phyloP scores from a whole-genome alignment of 2,888 invertebrate genomes.

The Pemphredon lugubris region DNA sequence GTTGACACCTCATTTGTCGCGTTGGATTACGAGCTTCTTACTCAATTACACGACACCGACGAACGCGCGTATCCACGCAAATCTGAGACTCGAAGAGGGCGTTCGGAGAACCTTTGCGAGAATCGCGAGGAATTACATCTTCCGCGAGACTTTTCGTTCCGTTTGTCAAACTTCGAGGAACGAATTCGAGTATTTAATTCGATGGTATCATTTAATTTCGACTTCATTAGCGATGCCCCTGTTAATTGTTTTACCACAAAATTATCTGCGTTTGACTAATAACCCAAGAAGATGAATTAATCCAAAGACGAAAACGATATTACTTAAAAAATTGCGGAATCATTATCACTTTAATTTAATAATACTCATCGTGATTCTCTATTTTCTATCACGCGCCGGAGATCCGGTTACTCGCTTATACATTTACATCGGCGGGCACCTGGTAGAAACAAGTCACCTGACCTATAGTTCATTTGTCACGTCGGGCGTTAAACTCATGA shows the following conservation, averaged over 20 bases:
- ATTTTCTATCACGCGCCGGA: not conserved
- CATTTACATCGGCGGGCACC: slow-evolving; percentile 16
- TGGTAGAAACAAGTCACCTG: slow-evolving; percentile 38
- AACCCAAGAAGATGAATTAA: no score
- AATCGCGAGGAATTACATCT: slow-evolving; percentile 34
- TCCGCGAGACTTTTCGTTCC: not conserved
- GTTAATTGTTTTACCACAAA: no score
- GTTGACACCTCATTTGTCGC: slow-evolving; percentile 73
- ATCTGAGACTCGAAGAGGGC: slow-evolving; percentile 1
- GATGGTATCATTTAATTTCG: no score
- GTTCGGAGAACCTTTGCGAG: slow-evolving; percentile 27
- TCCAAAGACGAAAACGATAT: no score
- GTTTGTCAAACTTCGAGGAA: slow-evolving; percentile 20
- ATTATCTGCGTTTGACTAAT: no score
- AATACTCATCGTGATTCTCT: no score
- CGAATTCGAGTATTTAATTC: slow-evolving; percentile 14
- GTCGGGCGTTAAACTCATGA: slow-evolving; percentile 34
- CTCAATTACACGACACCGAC: slow-evolving; percentile 59
- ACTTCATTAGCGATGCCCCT: no score
- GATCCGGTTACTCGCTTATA: slow-evolving; percentile 20
- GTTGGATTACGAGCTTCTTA: slow-evolving; percentile 54
- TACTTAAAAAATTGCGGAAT: no score
- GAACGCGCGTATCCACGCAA: slow-evolving; percentile 10
- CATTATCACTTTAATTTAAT: no score
- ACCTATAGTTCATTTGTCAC: slow-evolving; percentile 49